phyloP scores from a whole-genome alignment of 2,113 vertebrate species.

The Callaeas wilsoni region DNA sequence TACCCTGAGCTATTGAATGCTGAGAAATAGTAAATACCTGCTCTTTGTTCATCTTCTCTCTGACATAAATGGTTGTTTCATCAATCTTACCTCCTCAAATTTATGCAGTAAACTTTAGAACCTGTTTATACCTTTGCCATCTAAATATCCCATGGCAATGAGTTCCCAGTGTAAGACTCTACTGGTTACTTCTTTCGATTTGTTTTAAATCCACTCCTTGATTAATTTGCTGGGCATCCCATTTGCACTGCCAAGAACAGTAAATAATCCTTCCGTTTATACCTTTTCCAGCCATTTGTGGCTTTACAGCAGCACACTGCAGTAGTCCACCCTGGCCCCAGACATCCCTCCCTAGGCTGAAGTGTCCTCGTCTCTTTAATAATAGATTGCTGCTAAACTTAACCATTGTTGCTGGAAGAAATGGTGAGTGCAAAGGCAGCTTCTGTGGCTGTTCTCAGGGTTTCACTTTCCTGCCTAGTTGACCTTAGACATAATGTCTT shows the following conservation, averaged over 20 bases:
- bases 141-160: neutral
- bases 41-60: neutral
- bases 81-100: neutral
- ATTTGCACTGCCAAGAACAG: neutral
- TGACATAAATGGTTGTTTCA: neutral
- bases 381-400: constrained; percentile 32
- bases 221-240: neutral
- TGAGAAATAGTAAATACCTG: neutral
- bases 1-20: neutral
- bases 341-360: neutral
- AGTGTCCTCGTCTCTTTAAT: neutral
- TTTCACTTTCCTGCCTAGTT: neutral
- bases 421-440: neutral
- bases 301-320: neutral
- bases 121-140: neutral
- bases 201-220: neutral
- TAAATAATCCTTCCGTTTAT: neutral
- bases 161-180: neutral
- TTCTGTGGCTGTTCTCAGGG: neutral
- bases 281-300: neutral
- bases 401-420: neutral
- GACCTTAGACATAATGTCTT: neutral
- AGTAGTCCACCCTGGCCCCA: neutral
- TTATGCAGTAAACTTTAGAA: neutral
- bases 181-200: neutral